Base-by-base conservation (phyloP, 2,113 vertebrate genomes). In the Hypomesus transpacificus region DNA sequence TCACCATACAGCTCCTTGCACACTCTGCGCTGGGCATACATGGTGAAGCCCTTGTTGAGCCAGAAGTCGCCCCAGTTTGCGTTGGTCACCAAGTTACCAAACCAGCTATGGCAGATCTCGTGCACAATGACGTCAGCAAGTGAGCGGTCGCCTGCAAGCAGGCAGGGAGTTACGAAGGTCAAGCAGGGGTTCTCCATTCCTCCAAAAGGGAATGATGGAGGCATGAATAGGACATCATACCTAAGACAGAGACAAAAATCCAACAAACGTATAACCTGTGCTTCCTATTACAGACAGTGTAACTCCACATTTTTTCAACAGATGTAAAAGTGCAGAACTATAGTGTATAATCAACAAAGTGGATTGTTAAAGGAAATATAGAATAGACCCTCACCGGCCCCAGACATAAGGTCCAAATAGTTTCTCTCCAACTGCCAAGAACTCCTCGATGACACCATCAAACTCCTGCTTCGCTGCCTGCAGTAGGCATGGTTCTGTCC, bases 131-230 rank as follows among this genome's bases (percentile, higher is more conserved):
- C 97, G 4, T 63, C 97, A 98, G 81, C 70, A 82, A 73, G 61
- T 20, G 64, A 66, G 4, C 64, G 34, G 64, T 50, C 39, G 14
- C 90, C 85, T 84, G 98, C 97, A 93, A 99, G 84, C 1, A 99
- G 64, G 0, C 97, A 98, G 26, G 97, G 97, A 0, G 97, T 99
- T 16, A 95, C 95, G 70, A 95, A 99, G 46, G 97, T 99, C 59
- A 99, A 94, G 56, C 97, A 99, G 22, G 97, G 97, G 74, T 99
- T 98, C 82, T 99, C 97, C 97, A 99, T 99, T n/a, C 97, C 97
- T 0, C 95, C 97, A 0, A 96, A 99, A 0, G 97, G 97, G 84
- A 98, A 99, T 14, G 97, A 98, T 0, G 96, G 97, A 1, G 97
- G 96, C 16, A 98, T 90, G 61, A 99, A 93, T 79, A 99, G 83